Conservation (phyloP, 2,797 vertebrate genomes). For the Xenentodon cancila region DNA sequence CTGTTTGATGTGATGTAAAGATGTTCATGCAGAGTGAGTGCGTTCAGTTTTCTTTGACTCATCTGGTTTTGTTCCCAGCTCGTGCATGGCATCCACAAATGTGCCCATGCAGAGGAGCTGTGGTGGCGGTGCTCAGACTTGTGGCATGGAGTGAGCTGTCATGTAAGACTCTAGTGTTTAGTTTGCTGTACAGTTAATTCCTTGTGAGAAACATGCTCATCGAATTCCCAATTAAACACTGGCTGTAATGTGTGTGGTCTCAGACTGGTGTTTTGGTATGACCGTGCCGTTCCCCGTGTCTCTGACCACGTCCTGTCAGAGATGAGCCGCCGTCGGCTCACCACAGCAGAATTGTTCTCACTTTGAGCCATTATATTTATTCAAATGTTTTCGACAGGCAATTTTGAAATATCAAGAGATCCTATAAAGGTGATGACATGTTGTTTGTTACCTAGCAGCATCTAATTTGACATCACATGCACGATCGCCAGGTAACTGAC, state of each 20-base stretch:
- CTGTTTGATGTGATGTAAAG: slow-evolving; percentile 65
- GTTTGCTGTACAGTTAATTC: slow-evolving; percentile 78
- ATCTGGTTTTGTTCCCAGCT: slow-evolving; percentile 23
- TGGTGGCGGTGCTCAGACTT: slow-evolving; percentile 48
- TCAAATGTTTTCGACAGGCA: no score
- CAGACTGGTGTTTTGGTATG: slow-evolving; percentile 25
- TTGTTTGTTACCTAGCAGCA: no score
- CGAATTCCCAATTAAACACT: slow-evolving; percentile 69
- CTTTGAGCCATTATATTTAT: no score
- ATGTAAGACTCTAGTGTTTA: slow-evolving; percentile 66
- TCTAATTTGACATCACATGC: no score
- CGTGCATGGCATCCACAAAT: slow-evolving; percentile 65
- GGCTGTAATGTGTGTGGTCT: slow-evolving; percentile 68
- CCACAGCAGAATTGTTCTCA: no score
- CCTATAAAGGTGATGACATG: no score
- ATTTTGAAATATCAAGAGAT: no score
- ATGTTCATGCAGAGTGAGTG: slow-evolving; percentile 49
- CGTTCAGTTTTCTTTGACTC: slow-evolving; percentile 22
- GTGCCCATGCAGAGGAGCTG: slow-evolving; percentile 40
- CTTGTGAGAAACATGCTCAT: slow-evolving; percentile 74
- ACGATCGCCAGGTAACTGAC: no score
- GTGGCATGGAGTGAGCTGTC: slow-evolving; percentile 61
- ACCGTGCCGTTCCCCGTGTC: neutral
- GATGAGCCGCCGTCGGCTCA: no score
- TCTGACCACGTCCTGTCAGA: neutral